phyloP scores from a whole-genome alignment of 2,888 invertebrate genomes.

The Andrena marginata region DNA sequence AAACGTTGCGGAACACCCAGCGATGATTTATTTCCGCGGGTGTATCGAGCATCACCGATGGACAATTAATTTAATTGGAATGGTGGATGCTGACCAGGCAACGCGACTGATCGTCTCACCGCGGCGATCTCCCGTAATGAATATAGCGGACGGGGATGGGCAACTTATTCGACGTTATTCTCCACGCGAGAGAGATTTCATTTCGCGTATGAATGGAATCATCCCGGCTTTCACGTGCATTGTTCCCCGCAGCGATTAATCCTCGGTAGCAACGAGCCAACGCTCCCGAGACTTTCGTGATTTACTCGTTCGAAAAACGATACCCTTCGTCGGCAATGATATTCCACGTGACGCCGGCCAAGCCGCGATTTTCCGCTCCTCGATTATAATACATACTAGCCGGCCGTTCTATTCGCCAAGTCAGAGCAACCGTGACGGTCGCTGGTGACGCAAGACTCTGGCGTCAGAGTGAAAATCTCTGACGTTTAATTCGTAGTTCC shows the following conservation, averaged over 20 bases:
- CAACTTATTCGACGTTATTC: constrained; percentile 40
- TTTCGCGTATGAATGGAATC: constrained; percentile 31
- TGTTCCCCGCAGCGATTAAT: constrained; percentile 33
- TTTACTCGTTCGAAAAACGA: neutral
- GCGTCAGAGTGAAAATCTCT: constrained; percentile 23
- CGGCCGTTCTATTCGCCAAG: neutral
- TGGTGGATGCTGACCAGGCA: constrained; percentile 24
- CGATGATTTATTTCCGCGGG: constrained; percentile 20
- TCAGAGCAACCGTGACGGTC: neutral
- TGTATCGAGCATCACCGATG: constrained; percentile 9
- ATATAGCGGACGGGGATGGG: constrained; percentile 27
- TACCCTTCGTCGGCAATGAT: too few relatives aligned
- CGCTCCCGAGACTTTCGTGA: neutral
- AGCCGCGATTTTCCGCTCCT: neutral
- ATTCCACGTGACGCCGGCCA: neutral
- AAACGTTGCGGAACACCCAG: neutral
- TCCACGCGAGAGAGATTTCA: constrained; percentile 24
- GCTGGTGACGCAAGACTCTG: constrained; percentile 2
- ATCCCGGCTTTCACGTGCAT: neutral
- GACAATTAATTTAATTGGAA: constrained; percentile 54
- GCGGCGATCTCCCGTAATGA: constrained; percentile 27
- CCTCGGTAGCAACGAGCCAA: neutral
- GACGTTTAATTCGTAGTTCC: constrained; percentile 16
- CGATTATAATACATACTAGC: neutral
- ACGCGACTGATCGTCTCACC: constrained; percentile 38